A percentile compares a stretch with the other conserved stretches of the same genome.
phyloP scores from a whole-genome alignment of 2,113 vertebrate genomes.

The Elaphurus davidianus region DNA sequence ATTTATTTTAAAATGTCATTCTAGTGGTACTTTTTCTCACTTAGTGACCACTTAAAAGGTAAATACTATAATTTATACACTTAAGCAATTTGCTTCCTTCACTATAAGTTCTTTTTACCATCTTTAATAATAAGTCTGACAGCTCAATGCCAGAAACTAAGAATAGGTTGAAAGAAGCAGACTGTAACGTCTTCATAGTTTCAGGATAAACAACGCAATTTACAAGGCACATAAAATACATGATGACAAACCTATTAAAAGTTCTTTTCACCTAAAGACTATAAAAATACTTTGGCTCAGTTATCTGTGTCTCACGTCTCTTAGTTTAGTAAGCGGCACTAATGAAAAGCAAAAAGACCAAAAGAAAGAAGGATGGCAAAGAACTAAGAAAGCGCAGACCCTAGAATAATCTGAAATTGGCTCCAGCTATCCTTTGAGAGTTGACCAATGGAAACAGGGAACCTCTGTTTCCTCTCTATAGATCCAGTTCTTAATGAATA shows the following conservation, averaged over 20 bases:
- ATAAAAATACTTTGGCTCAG: constrained; percentile 41
- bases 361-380: constrained; percentile 34
- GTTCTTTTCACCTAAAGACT: constrained; percentile 38
- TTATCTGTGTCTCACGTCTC: constrained; percentile 26
- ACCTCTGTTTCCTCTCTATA: constrained; percentile 64
- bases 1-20: not conserved
- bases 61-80: not conserved
- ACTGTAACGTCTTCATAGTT: not conserved
- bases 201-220: not conserved
- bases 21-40: not conserved
- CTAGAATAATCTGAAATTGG: not conserved
- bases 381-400: not conserved
- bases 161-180: not conserved
- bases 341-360: constrained; percentile 39
- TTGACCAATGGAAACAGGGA: constrained; percentile 59
- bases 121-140: not conserved
- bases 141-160: not conserved
- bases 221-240: constrained; percentile 28
- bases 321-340: constrained; percentile 28
- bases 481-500: constrained; percentile 41
- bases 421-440: constrained; percentile 29
- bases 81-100: not conserved
- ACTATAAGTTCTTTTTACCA: not conserved
- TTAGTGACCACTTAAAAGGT: not conserved
- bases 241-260: not conserved